Evolutionary conservation across 2,113 vertebrate genomes (phyloP), one percentile per base, ranked within the genome.

Genomic region (Amia ocellicauda): DNA sequence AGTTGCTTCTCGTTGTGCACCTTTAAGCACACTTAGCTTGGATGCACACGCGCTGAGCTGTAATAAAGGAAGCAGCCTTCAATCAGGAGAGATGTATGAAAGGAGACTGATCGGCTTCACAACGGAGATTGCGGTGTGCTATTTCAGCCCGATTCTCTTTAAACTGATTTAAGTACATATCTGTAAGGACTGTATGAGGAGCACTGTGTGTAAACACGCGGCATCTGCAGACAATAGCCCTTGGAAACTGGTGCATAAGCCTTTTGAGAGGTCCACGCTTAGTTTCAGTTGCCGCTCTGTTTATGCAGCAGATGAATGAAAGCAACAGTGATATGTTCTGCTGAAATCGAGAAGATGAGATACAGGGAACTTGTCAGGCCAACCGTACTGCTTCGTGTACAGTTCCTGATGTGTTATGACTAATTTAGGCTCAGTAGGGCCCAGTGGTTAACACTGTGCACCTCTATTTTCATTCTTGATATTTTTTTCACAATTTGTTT

Each of bases 271-370:
- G 60, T 49, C 22, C 69, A 36, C 23, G 7, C 59, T 58, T 66
- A 40, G 51, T 60, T 68, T 64, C 63, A 63, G 58, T 27, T 27
- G 60, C 56, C 65, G 42, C 58, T 58, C 43, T 42, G 57, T 60
- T 58, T 69, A 41, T 47, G 47, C 71, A 69, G 50, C 69, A 71
- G 70, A 70, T 49, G 49, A 69, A 60, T 54, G 42, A 71, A 72
- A 36, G 53, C 64, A 69, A 59, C 66, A 67, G 40, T 31, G 58
- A 80, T 65, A 49, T 51, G 66, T 70, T 66, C 60, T 45, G 55
- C 60, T 75, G 69, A 78, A 81, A 85, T 62, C 27, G 71, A 78
- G 62, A 73, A 63, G 73, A 78, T 64, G 71, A 79, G 69, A 63
- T 67, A 66, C 20, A 27, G 52, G 61, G 53, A 64, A 47, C 51